Base-by-base conservation (phyloP, 2,888 invertebrate genomes). In the Argyresthia albistria region DNA sequence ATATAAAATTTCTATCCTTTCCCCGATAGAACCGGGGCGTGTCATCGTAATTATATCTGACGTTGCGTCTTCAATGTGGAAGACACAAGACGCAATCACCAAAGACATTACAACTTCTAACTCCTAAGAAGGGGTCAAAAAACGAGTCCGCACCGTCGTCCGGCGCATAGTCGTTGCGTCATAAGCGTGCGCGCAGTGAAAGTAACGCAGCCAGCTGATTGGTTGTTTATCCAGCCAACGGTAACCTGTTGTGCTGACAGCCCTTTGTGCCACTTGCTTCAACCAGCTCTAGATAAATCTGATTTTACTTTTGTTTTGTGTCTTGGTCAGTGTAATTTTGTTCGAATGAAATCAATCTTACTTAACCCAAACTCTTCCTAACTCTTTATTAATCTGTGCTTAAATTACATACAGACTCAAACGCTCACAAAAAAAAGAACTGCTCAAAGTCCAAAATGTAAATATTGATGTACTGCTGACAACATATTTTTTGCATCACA, bases 141-240 rank as follows among this genome's bases (percentile, higher is more conserved):
- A 50, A 50, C 50, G 43, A 50, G 43, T 50, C 25, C 43, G 15
- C 16, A 7, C 16, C 25, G 50, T 50, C 25, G 50, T 50, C 50
- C 50, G 43, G 50, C 50, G 35, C 37, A 43, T 43, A 35, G 2
- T 25, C 49, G 43, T 54, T 54, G 50, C 50, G 50, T 54, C 51
- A 51, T 47, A 39, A 62, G 63, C 64, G 68, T 52, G 61, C 63
- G 62, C 60, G 61, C 62, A 62, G 73, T 72, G 72, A 72, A 72
- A 72, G 73, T 72, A 54, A 59, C 46, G 45, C 47, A 36, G 12
- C 54, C 64, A 62, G 58, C 59, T 57, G 57, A 59, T 65, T 64
- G 66, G 65, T 54, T 56, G 57, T 58, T 59, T 63, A 62, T 64
- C 63, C 62, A 61, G 56, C 58, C 57, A 54, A 51, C 55, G 45